Base-by-base conservation (phyloP, 2,888 invertebrate genomes). In the Ceraclea dissimilis region DNA sequence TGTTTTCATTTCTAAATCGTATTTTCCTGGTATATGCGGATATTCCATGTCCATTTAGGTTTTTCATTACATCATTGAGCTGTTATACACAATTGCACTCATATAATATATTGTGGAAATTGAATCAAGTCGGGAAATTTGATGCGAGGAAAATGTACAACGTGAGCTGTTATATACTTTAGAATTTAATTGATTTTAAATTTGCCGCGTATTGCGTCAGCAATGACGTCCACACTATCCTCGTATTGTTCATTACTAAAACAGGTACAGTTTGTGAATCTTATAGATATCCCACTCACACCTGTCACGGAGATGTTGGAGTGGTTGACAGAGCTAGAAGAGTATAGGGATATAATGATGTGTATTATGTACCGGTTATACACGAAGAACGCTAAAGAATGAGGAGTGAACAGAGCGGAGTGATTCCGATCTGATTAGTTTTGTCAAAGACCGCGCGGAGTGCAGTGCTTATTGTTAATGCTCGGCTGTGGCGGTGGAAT, bases 151-250 rank as follows among this genome's bases (percentile, higher is more conserved):
- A 39, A 16, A 39, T 39, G 39, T 4, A 8, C n/a, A 5, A 16
- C 39, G 13, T 16, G n/a, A 39, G 13, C 2, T 5, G 4, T 4
- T 39, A 39, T 39, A 39, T 39, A 16, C 39, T 13, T n/a, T 39
- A 39, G 26, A 22, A 55, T 48, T 50, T 59, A 61, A 61, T 61
- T 61, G 61, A 61, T 61, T 78, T 75, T 71, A 76, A 77, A 73
- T 64, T 75, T 76, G 73, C 72, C 76, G 77, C 76, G 70, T 65
- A 65, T 77, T 77, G 77, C 77, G 77, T 77, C 71, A 72, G 67
- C 65, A 63, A 60, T 62, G 60, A 59, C 60, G 62, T 65, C 69
- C 72, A 72, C 73, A 62, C 60, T 65, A 65, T 68, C 64, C 63
- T 46, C 49, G 39, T 8, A 39, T 13, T 39, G 39, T 39, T 39